Conservation (phyloP, 2,888 invertebrate species). For the Acrocera orbiculus region DNA sequence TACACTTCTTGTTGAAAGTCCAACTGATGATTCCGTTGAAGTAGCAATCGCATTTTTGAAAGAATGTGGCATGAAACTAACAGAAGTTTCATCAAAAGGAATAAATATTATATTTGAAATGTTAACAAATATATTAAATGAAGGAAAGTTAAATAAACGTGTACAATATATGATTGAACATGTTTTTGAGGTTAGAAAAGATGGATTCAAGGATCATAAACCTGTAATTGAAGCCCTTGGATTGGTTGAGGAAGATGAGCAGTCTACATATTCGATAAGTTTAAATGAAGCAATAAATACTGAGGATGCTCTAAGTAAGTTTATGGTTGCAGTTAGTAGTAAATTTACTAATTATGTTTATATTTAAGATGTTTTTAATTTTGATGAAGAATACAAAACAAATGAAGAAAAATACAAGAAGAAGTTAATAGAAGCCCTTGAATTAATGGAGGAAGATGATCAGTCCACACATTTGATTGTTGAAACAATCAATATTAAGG, state of each 20-base stretch:
- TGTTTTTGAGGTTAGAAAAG: constrained; percentile 88
- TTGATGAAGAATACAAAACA: constrained; percentile 77
- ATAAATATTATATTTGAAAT: constrained; percentile 90
- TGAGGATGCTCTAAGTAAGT: constrained; percentile 81
- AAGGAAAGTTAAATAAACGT: constrained; percentile 77
- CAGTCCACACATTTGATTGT: too few relatives aligned
- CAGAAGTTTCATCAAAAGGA: constrained; percentile 55
- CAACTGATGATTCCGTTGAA: constrained; percentile 96
- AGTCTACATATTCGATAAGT: constrained; percentile 85
- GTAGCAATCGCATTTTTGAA: constrained; percentile 91
- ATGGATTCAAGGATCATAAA: constrained; percentile 88
- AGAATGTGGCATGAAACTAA: constrained; percentile 89
- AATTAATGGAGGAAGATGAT: too few relatives aligned
- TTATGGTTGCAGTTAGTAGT: constrained; percentile 4
- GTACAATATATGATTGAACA: constrained; percentile 99
- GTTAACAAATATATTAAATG: constrained; percentile 83
- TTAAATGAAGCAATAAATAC: constrained; percentile 78
- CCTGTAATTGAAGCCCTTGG: constrained; percentile 78
- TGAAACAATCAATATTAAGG: too few relatives aligned
- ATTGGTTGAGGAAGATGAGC: constrained; percentile 91
- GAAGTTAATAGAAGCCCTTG: too few relatives aligned
- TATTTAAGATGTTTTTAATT: constrained; percentile 77
- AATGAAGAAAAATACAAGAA: constrained; percentile 95
- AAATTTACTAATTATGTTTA: constrained; percentile 9
- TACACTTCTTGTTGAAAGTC: constrained; percentile 86